Evolutionary conservation across 2,113 vertebrate genomes (phyloP), one percentile per base, ranked within the genome.

Genomic region (Seriola dumerili): DNA sequence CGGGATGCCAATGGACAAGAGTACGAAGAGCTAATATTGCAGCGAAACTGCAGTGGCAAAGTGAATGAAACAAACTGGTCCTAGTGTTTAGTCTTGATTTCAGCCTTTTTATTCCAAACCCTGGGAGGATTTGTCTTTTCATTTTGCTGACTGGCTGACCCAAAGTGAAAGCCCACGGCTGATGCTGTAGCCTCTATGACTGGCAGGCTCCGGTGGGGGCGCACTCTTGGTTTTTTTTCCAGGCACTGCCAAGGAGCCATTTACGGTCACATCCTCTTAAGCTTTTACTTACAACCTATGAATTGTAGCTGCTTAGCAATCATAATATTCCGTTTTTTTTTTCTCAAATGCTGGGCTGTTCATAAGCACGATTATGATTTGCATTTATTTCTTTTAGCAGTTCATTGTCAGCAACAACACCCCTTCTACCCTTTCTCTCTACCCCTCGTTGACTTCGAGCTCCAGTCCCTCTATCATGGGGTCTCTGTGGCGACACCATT

Each of bases 401-500:
- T 87, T 79, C 34, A 62, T 70, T 84, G n/a, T 83, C 46, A 90
- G 70, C 70, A 80, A 54, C 40, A 74, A 73, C n/a, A 77, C 59
- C 48, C 75, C 80, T 74, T 65, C 29, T 62, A 55, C 54, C 46
- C 55, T 80, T 79, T 75, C 61, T n/a, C 25, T 81, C n/a, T 62
- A 85, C 13, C 89, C 86, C 85, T 83, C 82, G n/a, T n/a, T n/a
- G n/a, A n/a, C 84, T 73, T 85, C 1, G 21, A 90, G 48, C 94
- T 95, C 94, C 93, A 94, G 93, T 86, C 88, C 88, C 38, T 87
- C 77, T 76, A 84, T 91, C 84, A 76, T n/a, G 83, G 84, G 89
- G 91, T 95, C 97, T 96, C 97, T 95, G 97, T 97, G 96, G 97
- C n/a, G 97, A 97, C 91, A 91, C 97, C 96, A 95, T 96, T 97